Evolutionary conservation across 1,140 invertebrate species (phyloP), one percentile per base, ranked within the genome.

Genomic region (Ephestia elutella): DNA sequence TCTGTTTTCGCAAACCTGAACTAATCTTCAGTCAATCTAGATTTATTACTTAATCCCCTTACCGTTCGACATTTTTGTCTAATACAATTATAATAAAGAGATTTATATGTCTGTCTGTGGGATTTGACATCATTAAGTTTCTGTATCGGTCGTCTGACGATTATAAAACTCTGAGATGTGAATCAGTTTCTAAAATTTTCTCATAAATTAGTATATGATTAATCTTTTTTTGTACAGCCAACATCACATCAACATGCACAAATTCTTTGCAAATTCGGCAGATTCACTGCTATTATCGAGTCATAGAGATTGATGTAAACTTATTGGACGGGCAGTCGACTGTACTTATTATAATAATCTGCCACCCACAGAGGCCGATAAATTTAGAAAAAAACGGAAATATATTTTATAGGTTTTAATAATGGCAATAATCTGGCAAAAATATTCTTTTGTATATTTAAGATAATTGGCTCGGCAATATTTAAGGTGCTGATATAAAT

Each of bases 11-110:
- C 50, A 25, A 53, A 53, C 10, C 10, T 50, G 48, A 20, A 21
- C 50, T 53, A 53, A 53, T 53, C 21, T 25, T n/a, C 11, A 5
- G 2, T 7, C 21, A 25, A 53, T 53, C 50, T 25, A 53, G 50
- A 53, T 53, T 53, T 53, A 53, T 53, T 25, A 53, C 20, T 53
- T 53, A 53, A 53, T 53, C 13, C 5, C 5, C 19, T 25, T 53
- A 53, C 11, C 11, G 17, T 53, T 44, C 38, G 18, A 53, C 20
- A 25, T 53, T 53, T 53, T 53, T 53, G 50, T 53, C 38, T 44
- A 44, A 44, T 15, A 17, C 13, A 15, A 44, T 44, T 44, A 44
- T 17, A 44, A 44, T 44, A 44, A 44, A 44, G 18, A 25, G 18
- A 50, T 50, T 50, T 50, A 50, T 50, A 50, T 21, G 18, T 50